These are phyloP conservation scores for Oplegnathus fasciatus DNA, from an alignment of 2,113 vertebrate species.

Conservation along the genomic window DNA sequence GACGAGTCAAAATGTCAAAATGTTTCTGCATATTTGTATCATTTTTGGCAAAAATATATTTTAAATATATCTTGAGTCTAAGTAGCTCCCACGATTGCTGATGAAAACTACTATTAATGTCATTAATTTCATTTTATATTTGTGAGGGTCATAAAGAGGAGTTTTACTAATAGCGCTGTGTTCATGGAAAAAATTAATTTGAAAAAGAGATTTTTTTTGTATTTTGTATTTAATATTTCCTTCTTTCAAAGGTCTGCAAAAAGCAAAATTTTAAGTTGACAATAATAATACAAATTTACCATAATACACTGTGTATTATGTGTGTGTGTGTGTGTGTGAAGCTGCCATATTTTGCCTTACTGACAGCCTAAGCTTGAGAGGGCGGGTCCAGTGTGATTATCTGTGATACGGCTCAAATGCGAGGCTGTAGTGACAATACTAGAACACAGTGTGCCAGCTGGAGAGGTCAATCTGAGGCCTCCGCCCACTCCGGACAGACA, in stretches of 20 bases:
- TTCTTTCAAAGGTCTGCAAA: not conserved
- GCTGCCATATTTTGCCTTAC: conserved; percentile 45
- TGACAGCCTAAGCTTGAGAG: conserved; percentile 48
- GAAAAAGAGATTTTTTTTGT: not conserved
- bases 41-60: not conserved
- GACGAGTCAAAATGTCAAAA: not conserved
- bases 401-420: conserved; percentile 59
- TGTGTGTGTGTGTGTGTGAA: conserved; percentile 10
- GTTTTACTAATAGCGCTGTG: not conserved
- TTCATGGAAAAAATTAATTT: not conserved
- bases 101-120: not conserved
- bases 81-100: not conserved
- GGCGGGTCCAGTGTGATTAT: conserved; percentile 70
- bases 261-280: fast-evolving
- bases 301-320: conserved; percentile 1
- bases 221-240: not conserved
- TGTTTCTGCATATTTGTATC: not conserved
- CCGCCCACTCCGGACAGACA: conserved; percentile 55
- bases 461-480: conserved; percentile 69
- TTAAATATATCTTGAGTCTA: not conserved
- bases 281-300: not conserved
- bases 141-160: not conserved
- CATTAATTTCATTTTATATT: not conserved
- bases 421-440: conserved; percentile 65
- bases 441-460: conserved; percentile 76